Base-by-base conservation (phyloP, 2,113 vertebrate species). In the Phoenicopterus ruber region DNA sequence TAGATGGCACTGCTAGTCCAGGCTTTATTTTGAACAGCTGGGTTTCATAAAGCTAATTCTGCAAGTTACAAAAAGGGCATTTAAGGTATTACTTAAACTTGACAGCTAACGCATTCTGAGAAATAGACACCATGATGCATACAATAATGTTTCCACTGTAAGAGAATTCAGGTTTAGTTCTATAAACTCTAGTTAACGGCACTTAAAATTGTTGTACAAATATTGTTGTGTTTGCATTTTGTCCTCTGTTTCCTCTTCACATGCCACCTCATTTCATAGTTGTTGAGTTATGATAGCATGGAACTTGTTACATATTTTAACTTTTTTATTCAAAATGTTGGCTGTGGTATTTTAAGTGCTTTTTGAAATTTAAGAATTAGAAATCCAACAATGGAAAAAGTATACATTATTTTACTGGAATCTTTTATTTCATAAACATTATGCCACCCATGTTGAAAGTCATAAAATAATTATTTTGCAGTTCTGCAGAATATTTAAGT, bases 1-100 rank as follows among this genome's bases (percentile, higher is more conserved):
- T 95, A 88, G 93, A 93, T 96, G 96, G 83, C 77, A 90, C 82
- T 85, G 73, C 93, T 78, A 73, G 73, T 90, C 70, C 96, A 84
- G 76, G 61, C 57, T 94, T 96, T 69, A 65, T 73, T 92, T 96
- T 79, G n/a, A 71, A 74, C 79, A 94, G 54, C 76, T 85, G 84
- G 36, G 25, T 86, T 95, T 97, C 91, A 93, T 95, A 95, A 90
- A 87, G 52, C 54, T 90, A 85, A 82, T 82, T 96, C 58, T 80
- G 50, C 83, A 90, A 80, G 49, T 66, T 89, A 70, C 46, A 29
- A 42, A 92, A 76, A 58, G 91, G 74, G 29, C 58, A 90, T 79
- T 61, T 44, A 54, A 96, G 71, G 46, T 90, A 88, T 85, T 78
- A 79, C 87, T 90, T 79, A 82, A 91, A 87, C 31, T 80, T 94